Percentiles rank a stretch among this genome's conserved stretches.
Conservation (phyloP, 2,113 vertebrate genomes). For the Sander vitreus region DNA sequence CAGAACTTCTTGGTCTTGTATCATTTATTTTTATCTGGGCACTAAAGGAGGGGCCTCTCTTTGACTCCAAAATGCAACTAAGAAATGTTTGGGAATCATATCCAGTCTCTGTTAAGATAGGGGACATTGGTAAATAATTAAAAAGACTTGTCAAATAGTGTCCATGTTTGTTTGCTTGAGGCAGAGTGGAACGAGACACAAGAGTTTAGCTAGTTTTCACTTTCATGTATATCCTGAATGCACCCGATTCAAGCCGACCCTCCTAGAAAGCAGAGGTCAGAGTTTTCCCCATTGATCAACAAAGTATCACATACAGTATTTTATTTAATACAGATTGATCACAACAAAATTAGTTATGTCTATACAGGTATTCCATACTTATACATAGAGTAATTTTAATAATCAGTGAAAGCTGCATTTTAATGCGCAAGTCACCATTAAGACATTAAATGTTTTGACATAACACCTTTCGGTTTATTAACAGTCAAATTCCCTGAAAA, state of each 20-base stretch:
- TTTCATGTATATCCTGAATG: not conserved
- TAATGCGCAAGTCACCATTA: not conserved
- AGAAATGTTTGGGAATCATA: not conserved
- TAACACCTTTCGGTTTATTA: not conserved
- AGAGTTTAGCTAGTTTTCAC: not conserved
- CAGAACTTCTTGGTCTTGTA: not conserved
- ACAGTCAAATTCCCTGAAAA: conserved; percentile 3
- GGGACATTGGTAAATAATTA: conserved; percentile 38
- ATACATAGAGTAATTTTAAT: not conserved
- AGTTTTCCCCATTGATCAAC: not conserved
- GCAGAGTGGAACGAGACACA: not conserved
- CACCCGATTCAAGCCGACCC: not conserved
- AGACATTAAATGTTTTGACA: not conserved
- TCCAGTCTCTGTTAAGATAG: not conserved
- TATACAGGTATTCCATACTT: not conserved
- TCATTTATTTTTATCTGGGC: not conserved
- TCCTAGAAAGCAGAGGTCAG: not conserved
- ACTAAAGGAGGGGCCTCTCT: not conserved
- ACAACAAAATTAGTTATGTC: not conserved
- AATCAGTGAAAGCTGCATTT: not conserved
- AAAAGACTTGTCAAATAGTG: conserved; percentile 39
- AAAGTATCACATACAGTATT: not conserved
- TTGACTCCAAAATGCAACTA: not conserved
- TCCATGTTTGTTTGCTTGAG: conserved; percentile 11
- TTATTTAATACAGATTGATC: not conserved